phyloP scores from a whole-genome alignment of 2,888 invertebrate genomes.

The Machimus rusticus region DNA sequence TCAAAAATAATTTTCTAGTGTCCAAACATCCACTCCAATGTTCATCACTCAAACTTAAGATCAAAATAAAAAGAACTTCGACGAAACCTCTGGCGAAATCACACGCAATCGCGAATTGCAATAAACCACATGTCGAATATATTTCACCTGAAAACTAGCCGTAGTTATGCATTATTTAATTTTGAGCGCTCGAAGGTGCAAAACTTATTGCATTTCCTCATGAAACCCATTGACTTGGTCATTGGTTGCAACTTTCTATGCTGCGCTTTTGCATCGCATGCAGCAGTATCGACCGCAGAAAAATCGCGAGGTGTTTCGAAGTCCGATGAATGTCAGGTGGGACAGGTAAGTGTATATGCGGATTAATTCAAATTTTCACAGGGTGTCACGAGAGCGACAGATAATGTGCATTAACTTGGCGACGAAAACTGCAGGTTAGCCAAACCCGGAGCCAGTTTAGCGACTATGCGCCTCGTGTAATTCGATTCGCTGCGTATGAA shows the following conservation, averaged over 20 bases:
- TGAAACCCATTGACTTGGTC: neutral
- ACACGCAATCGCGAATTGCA: neutral
- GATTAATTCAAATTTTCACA: neutral
- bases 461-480: neutral
- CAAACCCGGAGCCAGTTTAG: neutral
- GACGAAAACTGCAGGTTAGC: neutral
- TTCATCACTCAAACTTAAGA: neutral
- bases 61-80: neutral
- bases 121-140: neutral
- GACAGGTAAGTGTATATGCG: neutral
- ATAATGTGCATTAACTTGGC: neutral
- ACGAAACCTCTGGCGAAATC: neutral
- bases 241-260: neutral
- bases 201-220: neutral
- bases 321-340: neutral
- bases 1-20: neutral
- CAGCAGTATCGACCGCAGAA: neutral
- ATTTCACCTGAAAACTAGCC: neutral
- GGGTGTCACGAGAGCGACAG: neutral
- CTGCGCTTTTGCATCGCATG: neutral
- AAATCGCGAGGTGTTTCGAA: neutral
- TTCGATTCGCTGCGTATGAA: constrained; percentile 23
- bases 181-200: neutral
- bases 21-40: neutral
- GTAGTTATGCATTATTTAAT: neutral